phyloP scores from a whole-genome alignment of 2,797 vertebrate species.

The Iguana delicatissima region DNA sequence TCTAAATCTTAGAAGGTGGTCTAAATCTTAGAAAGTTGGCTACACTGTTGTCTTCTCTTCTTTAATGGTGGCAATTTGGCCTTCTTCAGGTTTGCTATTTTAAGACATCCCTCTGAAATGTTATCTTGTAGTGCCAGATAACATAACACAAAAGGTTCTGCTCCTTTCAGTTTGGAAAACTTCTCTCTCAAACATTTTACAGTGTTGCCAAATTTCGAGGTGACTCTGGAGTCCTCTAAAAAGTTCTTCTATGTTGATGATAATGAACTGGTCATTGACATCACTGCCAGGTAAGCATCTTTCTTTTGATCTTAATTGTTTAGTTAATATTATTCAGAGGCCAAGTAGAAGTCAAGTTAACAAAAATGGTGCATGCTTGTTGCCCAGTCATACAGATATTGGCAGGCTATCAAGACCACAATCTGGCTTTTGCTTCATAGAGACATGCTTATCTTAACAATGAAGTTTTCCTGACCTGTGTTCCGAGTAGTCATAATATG shows the following conservation, averaged over 20 bases:
- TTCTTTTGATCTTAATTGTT: neutral
- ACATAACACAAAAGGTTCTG: neutral
- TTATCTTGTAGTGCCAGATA: neutral
- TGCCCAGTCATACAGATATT: neutral
- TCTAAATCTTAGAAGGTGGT: too few relatives aligned
- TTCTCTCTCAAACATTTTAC: neutral
- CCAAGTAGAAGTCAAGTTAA: neutral
- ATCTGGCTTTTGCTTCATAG: too few relatives aligned
- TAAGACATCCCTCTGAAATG: neutral
- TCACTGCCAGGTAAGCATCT: slow-evolving; percentile 43
- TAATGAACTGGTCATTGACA: slow-evolving; percentile 35
- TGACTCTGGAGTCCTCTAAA: slow-evolving; percentile 28
- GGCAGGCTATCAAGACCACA: neutral
- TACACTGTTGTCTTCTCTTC: neutral
- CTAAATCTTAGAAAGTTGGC: neutral
- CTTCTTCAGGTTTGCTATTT: neutral
- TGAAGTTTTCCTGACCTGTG: neutral
- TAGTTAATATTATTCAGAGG: neutral
- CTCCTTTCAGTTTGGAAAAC: neutral
- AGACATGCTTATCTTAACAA: neutral
- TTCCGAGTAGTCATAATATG: neutral
- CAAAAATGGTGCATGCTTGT: neutral
- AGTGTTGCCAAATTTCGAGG: slow-evolving; percentile 61
- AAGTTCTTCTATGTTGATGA: slow-evolving; percentile 54
- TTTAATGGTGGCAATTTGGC: neutral